These are phyloP conservation scores for Cyclargus thomasi DNA, from an alignment of 1,140 invertebrate species.

Conservation along the genomic window DNA sequence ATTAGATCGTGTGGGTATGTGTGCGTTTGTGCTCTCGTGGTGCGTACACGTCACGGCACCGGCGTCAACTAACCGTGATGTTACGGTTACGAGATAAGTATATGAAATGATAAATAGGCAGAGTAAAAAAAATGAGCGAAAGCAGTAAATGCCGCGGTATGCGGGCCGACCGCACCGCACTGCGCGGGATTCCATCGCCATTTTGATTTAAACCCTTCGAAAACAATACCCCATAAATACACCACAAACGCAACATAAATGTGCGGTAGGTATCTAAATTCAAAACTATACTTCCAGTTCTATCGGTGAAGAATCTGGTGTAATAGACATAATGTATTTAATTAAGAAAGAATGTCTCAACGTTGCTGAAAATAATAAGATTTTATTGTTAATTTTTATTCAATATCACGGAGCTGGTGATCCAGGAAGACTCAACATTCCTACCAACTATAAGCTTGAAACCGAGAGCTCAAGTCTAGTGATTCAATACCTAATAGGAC, in stretches of 20 bases:
- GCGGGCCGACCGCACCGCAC: conserved; percentile 58
- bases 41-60: conserved; percentile 28
- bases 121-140: conserved; percentile 43
- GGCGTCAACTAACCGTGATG: conserved; percentile 27
- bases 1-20: conserved; percentile 41
- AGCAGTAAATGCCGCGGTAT: conserved; percentile 50
- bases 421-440: too few relatives aligned
- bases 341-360: too few relatives aligned
- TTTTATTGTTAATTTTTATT: too few relatives aligned
- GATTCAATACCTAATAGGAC: conserved; percentile 43
- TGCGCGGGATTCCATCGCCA: conserved; percentile 44
- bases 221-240: conserved; percentile 69
- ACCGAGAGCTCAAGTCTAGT: neutral
- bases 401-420: too few relatives aligned
- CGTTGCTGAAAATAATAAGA: too few relatives aligned
- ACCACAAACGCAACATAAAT: conserved; percentile 42
- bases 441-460: neutral
- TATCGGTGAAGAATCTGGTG: too few relatives aligned
- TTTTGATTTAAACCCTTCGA: conserved; percentile 41
- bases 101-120: conserved; percentile 29
- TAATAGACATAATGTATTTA: too few relatives aligned
- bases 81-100: conserved; percentile 28
- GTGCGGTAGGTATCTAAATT: conserved; percentile 8
- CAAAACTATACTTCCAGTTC: neutral
- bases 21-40: neutral